These are phyloP conservation scores for Leucophenga varia DNA, from an alignment of 1,140 invertebrate species.

Conservation along the genomic window DNA sequence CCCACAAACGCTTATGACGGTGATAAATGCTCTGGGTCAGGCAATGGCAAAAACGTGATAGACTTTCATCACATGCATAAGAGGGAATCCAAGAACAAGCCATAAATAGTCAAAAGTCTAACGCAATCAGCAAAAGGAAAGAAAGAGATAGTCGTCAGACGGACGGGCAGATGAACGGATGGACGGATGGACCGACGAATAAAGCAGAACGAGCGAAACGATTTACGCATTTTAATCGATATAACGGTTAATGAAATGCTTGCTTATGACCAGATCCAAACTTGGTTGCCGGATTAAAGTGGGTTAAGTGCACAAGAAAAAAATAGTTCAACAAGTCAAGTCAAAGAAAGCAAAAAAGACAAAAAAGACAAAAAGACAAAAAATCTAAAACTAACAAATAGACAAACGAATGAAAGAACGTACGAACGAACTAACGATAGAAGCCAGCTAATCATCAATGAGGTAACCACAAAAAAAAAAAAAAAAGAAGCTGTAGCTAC, in stretches of 20 bases:
- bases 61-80: too few relatives aligned
- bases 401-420: too few relatives aligned
- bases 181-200: too few relatives aligned
- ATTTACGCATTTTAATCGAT: slow-evolving; percentile 48
- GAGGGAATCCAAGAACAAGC: too few relatives aligned
- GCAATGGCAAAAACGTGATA: too few relatives aligned
- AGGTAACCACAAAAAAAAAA: slow-evolving; percentile 45
- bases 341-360: slow-evolving; percentile 1
- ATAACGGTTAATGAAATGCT: slow-evolving; percentile 31
- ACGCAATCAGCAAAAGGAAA: too few relatives aligned
- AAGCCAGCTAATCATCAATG: slow-evolving; percentile 6
- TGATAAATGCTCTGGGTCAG: too few relatives aligned
- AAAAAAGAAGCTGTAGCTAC: background rate
- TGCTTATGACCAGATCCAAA: slow-evolving; percentile 28
- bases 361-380: background rate
- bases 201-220: slow-evolving; percentile 29
- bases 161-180: too few relatives aligned
- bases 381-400: background rate
- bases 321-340: background rate
- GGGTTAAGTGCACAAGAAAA: slow-evolving; percentile 40
- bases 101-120: too few relatives aligned
- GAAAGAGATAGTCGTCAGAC: too few relatives aligned
- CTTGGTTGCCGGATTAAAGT: slow-evolving; percentile 27
- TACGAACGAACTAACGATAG: too few relatives aligned
- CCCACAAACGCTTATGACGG: background rate